These are phyloP conservation scores for Chelonus insularis DNA, from an alignment of 1,140 invertebrate genomes.

Conservation along the genomic window DNA sequence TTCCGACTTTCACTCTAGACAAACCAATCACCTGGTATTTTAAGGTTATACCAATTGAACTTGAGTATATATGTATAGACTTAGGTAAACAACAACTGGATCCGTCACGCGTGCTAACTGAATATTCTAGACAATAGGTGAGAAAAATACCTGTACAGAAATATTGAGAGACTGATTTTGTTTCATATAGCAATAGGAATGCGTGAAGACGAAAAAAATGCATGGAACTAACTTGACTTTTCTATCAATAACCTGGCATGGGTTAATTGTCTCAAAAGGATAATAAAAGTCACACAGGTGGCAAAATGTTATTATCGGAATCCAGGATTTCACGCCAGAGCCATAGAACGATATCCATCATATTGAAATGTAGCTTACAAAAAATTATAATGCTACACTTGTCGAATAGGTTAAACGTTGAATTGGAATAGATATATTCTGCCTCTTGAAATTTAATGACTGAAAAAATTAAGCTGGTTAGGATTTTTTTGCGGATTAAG, in stretches of 20 bases:
- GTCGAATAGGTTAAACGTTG: no score
- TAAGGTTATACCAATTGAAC: background rate
- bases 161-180: slow-evolving; percentile 18
- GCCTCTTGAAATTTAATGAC: no score
- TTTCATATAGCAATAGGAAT: slow-evolving; percentile 10
- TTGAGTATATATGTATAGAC: background rate
- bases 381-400: no score
- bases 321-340: no score
- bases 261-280: background rate
- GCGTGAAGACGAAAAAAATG: background rate
- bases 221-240: slow-evolving; percentile 29
- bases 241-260: background rate
- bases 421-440: no score
- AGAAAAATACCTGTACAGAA: slow-evolving; percentile 16
- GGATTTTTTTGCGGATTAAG: no score
- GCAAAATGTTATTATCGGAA: background rate
- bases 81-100: slow-evolving; percentile 4
- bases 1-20: slow-evolving; percentile 16
- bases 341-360: no score
- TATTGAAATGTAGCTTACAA: no score
- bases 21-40: background rate
- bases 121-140: slow-evolving; percentile 13
- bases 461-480: no score
- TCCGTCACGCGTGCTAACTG: slow-evolving; percentile 12
- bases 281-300: background rate